Percentiles rank a stretch among this genome's conserved stretches.
phyloP scores from a whole-genome alignment of 2,113 vertebrate genomes.

The Pseudopipra pipra region DNA sequence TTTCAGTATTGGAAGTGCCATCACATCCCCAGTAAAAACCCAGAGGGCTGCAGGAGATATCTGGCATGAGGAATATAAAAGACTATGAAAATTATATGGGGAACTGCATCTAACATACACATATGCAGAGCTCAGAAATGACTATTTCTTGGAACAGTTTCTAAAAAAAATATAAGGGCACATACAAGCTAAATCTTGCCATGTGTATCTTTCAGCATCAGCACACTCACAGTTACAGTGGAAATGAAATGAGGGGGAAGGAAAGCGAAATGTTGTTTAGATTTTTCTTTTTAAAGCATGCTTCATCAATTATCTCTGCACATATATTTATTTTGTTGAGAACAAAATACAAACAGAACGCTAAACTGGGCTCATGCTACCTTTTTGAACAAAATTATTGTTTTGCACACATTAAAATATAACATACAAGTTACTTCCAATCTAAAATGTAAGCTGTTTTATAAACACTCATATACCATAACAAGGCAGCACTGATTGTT shows the following conservation, averaged over 20 bases:
- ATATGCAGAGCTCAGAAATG: not conserved
- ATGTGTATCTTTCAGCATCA: not conserved
- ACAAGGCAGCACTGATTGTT: not conserved
- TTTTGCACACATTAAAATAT: not conserved
- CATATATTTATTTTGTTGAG: not conserved
- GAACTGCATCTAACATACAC: not conserved
- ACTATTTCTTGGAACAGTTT: not conserved
- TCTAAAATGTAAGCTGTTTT: not conserved
- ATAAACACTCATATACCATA: not conserved
- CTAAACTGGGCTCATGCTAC: not conserved
- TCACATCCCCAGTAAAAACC: not conserved
- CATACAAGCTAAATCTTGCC: not conserved
- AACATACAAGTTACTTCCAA: not conserved
- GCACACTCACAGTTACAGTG: not conserved
- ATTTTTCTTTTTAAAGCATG: not conserved
- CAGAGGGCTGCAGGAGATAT: not conserved
- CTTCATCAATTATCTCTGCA: not conserved
- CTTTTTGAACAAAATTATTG: not conserved
- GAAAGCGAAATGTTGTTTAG: not conserved
- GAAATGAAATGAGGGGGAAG: not conserved
- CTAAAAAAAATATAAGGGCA: not conserved
- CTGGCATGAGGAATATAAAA: not conserved
- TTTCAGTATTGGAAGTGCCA: not conserved
- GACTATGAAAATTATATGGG: not conserved
- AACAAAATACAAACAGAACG: not conserved